phyloP scores from a whole-genome alignment of 2,797 vertebrate species.

The Lemur catta region DNA sequence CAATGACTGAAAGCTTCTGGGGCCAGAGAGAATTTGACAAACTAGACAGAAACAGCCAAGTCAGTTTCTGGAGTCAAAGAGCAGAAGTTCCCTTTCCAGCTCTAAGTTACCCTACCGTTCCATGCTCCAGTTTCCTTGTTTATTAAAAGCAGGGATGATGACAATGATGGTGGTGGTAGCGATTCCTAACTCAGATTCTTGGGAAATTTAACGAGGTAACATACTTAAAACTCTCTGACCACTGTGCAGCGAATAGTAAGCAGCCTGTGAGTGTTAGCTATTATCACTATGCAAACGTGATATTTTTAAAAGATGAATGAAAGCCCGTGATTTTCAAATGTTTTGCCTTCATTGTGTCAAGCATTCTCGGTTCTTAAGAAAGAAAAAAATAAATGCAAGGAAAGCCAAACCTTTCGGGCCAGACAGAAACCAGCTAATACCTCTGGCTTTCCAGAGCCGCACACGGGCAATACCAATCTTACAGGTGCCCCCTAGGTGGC shows the following conservation, averaged over 20 bases:
- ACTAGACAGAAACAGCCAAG: accelerated
- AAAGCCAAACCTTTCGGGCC: not conserved
- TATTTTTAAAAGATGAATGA: not conserved
- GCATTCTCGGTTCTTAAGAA: not conserved
- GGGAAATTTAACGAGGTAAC: not conserved
- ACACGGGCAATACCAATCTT: not conserved
- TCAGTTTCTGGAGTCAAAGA: not conserved
- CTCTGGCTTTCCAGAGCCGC: not conserved
- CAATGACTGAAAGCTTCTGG: not conserved
- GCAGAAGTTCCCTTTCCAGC: not conserved
- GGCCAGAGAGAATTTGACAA: not conserved
- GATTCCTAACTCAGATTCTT: too few relatives aligned
- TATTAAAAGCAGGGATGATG: not conserved
- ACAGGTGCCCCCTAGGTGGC: constrained; percentile 63
- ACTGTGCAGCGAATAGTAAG: accelerated
- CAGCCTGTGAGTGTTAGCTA: not conserved
- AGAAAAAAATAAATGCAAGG: not conserved
- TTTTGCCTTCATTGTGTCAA: not conserved
- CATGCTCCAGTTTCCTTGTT: not conserved
- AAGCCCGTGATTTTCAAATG: not conserved
- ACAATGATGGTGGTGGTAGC: accelerated
- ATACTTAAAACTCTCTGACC: not conserved
- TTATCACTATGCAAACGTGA: not conserved
- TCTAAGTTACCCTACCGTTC: not conserved
- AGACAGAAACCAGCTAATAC: not conserved